Conservation (phyloP, 1,140 invertebrate genomes). For the Paracyclopina nana region DNA sequence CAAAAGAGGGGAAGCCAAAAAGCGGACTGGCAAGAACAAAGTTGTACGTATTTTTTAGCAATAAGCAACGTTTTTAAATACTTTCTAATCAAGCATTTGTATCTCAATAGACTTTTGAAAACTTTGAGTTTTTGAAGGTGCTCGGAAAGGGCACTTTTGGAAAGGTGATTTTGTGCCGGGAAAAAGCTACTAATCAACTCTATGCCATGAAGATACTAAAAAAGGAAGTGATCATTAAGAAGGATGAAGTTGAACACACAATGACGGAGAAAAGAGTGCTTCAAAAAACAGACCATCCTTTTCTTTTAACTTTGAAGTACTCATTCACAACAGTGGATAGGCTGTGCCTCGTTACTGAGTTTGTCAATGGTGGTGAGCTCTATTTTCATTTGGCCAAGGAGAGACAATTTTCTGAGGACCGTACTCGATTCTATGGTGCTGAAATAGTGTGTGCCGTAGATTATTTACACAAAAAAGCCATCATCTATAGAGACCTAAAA, state of each 20-base stretch:
- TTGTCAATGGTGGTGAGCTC: slow-evolving; percentile 95
- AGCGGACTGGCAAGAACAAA: too few species aligned
- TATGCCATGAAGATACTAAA: slow-evolving; percentile 99
- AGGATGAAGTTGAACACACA: slow-evolving; percentile 97
- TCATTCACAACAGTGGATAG: slow-evolving; percentile 97
- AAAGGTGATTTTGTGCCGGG: slow-evolving; percentile 92
- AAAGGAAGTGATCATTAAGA: slow-evolving; percentile 95
- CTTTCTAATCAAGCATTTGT: too few species aligned
- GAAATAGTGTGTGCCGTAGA: slow-evolving; percentile 98
- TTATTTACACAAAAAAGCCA: slow-evolving; percentile 79
- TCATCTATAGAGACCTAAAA: slow-evolving; percentile 95
- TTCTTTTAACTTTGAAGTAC: slow-evolving; percentile 95
- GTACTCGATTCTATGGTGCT: slow-evolving; percentile 92
- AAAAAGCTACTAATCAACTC: slow-evolving; percentile 75
- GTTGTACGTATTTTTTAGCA: too few species aligned
- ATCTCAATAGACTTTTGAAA: slow-evolving; percentile 56
- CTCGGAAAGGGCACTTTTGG: slow-evolving; percentile 98
- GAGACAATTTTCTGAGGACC: slow-evolving; percentile 76
- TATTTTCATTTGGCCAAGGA: slow-evolving; percentile 93
- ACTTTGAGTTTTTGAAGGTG: slow-evolving; percentile 90
- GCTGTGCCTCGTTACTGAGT: slow-evolving; percentile 99
- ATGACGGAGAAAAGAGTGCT: slow-evolving; percentile 94
- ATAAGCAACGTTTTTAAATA: too few species aligned
- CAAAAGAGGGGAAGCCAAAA: too few species aligned
- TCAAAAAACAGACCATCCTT: slow-evolving; percentile 90